Evolutionary conservation across 2,797 vertebrate genomes (phyloP), one percentile per base, ranked within the genome.

Genomic region (Yasuhikotakia modesta): DNA sequence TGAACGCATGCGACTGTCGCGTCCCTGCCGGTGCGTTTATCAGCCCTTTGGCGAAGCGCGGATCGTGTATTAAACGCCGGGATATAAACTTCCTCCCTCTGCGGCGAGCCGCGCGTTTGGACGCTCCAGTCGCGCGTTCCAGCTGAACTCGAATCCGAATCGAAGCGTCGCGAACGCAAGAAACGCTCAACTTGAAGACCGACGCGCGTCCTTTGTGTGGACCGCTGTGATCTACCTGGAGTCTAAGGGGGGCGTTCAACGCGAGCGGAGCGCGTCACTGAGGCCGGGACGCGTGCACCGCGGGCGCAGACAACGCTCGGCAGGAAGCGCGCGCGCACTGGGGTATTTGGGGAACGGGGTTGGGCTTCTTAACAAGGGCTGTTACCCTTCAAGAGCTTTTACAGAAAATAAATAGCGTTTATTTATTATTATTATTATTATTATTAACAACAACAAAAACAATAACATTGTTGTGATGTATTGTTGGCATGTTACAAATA

Each of bases 201-300:
- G 67, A 48, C 71, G 81, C 79, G 73, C 74, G 70, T 81, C 83
- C 87, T 92, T 92, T 92, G 91, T 92, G 89, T 87, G 81, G 87
- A 85, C 82, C 27, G 81, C 82, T 77, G 67, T 72, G 77, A 61
- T 78, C 71, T 32, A 61, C 46, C 17, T 70, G 19, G 21, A 65
- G 69, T 72, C 53, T 8, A 10, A 21, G 19, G 53, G 55, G 39
- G 58, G 66, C 68, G 27, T 79, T 50, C 69, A 67, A 79, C 53
- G 39, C 69, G 55, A 73, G 79, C 46, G 58, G 70, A 14, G 43
- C 57, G 57, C 46, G 52, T 5, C 72, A 12, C 10, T 39, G 65
- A 84, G 66, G 81, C 87, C 85, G 85, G 86, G 74, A 70, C 76
- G 67, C 48, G 81, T 82, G 87, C 88, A 84, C 84, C 82, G 78